Conservation (phyloP, 2,113 vertebrate genomes). For the Sinocyclocheilus grahami region DNA sequence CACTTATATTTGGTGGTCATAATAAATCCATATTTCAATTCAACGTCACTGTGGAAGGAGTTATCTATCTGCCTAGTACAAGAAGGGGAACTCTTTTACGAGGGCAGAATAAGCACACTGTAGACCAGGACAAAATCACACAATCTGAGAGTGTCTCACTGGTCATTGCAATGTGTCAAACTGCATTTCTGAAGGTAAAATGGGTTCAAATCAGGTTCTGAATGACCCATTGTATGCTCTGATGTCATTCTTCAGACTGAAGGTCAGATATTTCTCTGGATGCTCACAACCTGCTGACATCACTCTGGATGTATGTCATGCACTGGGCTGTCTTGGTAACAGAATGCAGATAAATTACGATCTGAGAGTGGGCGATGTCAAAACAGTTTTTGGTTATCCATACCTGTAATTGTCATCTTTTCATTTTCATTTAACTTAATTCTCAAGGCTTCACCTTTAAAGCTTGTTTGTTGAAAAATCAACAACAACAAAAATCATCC, state of each 20-base stretch:
- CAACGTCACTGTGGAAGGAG: too few species aligned
- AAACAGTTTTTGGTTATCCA: background rate
- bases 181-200: conserved; percentile 22
- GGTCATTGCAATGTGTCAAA: background rate
- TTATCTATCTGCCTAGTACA: too few species aligned
- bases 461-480: too few species aligned
- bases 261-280: conserved; percentile 4
- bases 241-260: conserved; percentile 25
- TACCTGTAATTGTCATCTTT: background rate
- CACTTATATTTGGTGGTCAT: too few species aligned
- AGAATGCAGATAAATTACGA: background rate
- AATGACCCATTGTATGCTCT: conserved; percentile 26
- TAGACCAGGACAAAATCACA: conserved; percentile 1
- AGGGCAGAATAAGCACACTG: too few species aligned
- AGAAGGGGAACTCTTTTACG: too few species aligned
- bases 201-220: background rate
- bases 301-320: background rate
- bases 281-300: background rate
- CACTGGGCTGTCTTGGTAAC: background rate
- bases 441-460: too few species aligned
- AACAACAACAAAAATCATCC: too few species aligned
- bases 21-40: too few species aligned
- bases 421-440: background rate
- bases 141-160: background rate
- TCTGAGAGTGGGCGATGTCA: background rate